phyloP scores from a whole-genome alignment of 2,113 vertebrate genomes.

The Typhlomys cinereus region DNA sequence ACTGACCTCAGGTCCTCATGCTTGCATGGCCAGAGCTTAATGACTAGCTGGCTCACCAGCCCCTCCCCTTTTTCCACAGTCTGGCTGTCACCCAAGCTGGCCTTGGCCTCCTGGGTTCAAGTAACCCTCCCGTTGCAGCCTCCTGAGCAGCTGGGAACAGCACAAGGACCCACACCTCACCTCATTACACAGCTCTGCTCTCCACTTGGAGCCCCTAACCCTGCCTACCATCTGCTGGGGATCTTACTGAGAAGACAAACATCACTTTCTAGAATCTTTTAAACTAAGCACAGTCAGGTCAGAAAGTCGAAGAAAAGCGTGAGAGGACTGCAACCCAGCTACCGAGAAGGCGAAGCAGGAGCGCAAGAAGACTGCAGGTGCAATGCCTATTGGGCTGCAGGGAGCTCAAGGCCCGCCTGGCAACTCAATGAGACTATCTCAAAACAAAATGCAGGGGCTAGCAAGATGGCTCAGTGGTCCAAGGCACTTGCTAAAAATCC shows the following conservation, averaged over 20 bases:
- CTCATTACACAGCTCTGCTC: not conserved
- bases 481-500: too few relatives aligned
- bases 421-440: not conserved
- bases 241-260: slow-evolving; percentile 18
- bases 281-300: not conserved
- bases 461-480: too few relatives aligned
- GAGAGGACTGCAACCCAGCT: not conserved
- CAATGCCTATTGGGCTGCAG: too few relatives aligned
- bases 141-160: too few relatives aligned
- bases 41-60: too few relatives aligned
- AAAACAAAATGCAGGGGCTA: not conserved
- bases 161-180: not conserved
- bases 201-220: not conserved
- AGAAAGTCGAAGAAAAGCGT: not conserved
- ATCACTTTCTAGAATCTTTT: slow-evolving; percentile 8
- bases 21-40: too few relatives aligned
- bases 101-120: too few relatives aligned
- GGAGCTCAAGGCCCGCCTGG: not conserved
- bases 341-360: not conserved
- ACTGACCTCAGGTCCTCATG: too few relatives aligned
- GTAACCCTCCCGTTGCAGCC: too few relatives aligned
- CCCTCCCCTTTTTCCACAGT: too few relatives aligned
- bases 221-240: not conserved
- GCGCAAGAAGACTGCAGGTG: not conserved
- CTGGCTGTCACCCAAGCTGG: too few relatives aligned